phyloP scores from a whole-genome alignment of 2,113 vertebrate species.

The Seriola quinqueradiata region DNA sequence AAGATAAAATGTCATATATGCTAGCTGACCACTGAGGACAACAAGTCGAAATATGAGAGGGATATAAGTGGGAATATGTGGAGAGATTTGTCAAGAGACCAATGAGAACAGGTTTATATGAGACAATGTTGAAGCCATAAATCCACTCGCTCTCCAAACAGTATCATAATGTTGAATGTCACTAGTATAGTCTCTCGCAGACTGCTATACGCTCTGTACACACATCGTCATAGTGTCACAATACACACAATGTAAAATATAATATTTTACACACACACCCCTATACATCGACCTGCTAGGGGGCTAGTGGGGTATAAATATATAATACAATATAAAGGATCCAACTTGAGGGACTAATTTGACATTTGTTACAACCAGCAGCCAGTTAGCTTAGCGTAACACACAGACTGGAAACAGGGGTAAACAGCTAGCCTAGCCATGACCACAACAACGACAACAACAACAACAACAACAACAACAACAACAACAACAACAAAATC shows the following conservation, averaged over 20 bases:
- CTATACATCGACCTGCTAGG: neutral
- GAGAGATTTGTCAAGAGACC: conserved; percentile 14
- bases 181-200: neutral
- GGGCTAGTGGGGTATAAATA: neutral
- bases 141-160: conserved; percentile 4
- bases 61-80: neutral
- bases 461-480: neutral
- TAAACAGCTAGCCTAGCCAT: neutral
- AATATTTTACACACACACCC: neutral
- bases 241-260: neutral
- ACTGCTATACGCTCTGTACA: neutral
- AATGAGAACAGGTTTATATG: neutral
- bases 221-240: neutral
- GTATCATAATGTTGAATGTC: conserved; percentile 8
- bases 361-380: neutral
- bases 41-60: neutral
- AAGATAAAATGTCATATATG: neutral
- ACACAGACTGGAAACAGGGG: neutral
- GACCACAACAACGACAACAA: neutral
- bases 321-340: no score
- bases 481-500: neutral
- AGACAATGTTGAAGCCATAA: conserved; percentile 15
- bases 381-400: neutral
- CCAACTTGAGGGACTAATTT: no score
- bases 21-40: neutral